Base-by-base conservation (phyloP, 2,113 vertebrate species). In the Poecilia latipinna region DNA sequence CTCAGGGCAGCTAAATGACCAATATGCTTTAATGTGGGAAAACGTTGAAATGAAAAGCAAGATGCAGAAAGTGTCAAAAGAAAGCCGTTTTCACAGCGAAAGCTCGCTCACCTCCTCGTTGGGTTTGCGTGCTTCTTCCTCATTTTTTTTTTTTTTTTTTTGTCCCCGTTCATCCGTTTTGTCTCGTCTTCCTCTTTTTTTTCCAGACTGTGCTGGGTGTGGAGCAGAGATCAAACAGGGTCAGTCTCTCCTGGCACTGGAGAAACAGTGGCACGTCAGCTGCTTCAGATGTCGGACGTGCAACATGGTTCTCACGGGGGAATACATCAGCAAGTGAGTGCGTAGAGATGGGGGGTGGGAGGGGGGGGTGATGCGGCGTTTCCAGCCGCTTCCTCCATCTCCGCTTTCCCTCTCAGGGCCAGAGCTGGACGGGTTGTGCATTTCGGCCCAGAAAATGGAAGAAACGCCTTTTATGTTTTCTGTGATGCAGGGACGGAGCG, bases 311-410 rank as follows among this genome's bases (percentile, higher is more conserved):
- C 96, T 99, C 82, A 99, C 98, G 0, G 97, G 97, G 78, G 98
- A 99, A 85, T 99, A 99, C 93, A 99, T 99, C 94, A 99, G 98
- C 98, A 99, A 99, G 98, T 99, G 86, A 94, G 97, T 95, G 65
- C 39, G 33, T 29, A n/a, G 29, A 44, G 4, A 51, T 1, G n/a
- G 11, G 33, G 29, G 29, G 29, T 1, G n/a, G 11, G 33, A 2
- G 29, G 29, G 29, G 29, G 29, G 0, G 0, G 13, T 39, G 28
- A 35, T 29, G 35, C 6, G 15, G 11, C 4, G 11, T 24, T 29
- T 29, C 62, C 22, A 6, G 12, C 15, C 37, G 72, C 28, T 17
- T 70, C 42, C 7, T 68, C 44, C 61, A 64, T 60, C 11, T 60
- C 29, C 33, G 2, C 8, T 68, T 61, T 72, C 13, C 15, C 19